Base-by-base conservation (phyloP, 2,797 vertebrate genomes). In the Xyrichtys novacula region DNA sequence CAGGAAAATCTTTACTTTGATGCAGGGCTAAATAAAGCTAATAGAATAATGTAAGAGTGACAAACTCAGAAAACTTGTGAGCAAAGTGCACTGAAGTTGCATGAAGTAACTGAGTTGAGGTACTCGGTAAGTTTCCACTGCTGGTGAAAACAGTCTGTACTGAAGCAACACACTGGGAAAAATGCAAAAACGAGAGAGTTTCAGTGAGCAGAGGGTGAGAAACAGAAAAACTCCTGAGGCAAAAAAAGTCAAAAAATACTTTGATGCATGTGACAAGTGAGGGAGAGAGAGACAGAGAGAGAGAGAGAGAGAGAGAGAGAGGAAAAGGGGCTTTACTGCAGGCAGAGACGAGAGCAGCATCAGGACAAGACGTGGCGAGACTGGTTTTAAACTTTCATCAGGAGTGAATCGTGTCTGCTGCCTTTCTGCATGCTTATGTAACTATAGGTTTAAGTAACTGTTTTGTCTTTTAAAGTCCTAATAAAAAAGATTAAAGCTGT, bases 321-420 rank as follows among this genome's bases (percentile, higher is more conserved):
- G n/a, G n/a, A n/a, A n/a, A 20, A 25, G 3, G 2, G 57, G 50
- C 42, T 4, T n/a, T 7, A 16, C 46, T 39, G 38, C 6, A 7
- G 23, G 53, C 17, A 6, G 36, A 6, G 3, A 34, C 19, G 15
- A 16, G 38, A n/a, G 14, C 47, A 49, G 44, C 4, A n/a, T 28
- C 8, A 22, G 36, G 2, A 42, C 1, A 16, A 46, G 42, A 53
- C 42, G 49, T 58, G 61, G 63, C 54, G 4, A 5, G 52, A 77
- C 74, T 15, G 55, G 77, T 74, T 80, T 42, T 6, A 19, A 20
- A 44, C n/a, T 40, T 43, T 12, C 31, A n/a, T 39, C 48, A 54
- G 11, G 20, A 22, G 22, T 15, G 17, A 2, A 20, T 17, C 55
- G 29, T 19, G 7, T 19, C 3, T 40, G 3, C 15, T 12, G 32